Percentiles rank a stretch among this genome's conserved stretches.
Evolutionary conservation across 2,888 invertebrate species (phyloP).

Genomic region (Rhingia campestris): DNA sequence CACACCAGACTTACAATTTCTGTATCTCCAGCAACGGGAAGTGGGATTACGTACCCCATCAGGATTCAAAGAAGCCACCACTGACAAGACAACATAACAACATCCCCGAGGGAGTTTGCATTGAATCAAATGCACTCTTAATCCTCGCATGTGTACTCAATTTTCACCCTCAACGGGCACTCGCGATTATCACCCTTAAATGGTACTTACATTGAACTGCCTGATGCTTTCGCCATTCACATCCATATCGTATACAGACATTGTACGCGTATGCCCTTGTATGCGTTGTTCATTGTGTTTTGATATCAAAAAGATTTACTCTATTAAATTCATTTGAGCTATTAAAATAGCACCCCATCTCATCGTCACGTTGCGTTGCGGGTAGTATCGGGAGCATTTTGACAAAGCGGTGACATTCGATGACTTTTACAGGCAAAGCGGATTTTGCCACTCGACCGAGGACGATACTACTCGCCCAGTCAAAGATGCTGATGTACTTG

Average conservation of each 20-base stretch:
- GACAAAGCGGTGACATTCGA: constrained; percentile 42
- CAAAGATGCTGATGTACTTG: not conserved
- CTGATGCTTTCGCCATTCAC: constrained; percentile 45
- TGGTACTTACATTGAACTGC: constrained; percentile 79
- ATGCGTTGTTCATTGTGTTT: constrained; percentile 75
- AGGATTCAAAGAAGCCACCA: constrained; percentile 20
- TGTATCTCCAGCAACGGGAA: not conserved
- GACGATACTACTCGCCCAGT: not conserved
- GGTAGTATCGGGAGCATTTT: not conserved
- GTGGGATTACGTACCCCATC: constrained; percentile 27
- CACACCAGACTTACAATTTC: constrained; percentile 17
- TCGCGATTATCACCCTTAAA: constrained; percentile 82
- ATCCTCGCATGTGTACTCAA: constrained; percentile 78
- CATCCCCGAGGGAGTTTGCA: constrained; percentile 60
- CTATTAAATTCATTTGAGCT: constrained; percentile 79
- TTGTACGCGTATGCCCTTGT: constrained; percentile 1
- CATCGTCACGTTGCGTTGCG: constrained; percentile 16
- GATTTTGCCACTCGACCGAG: constrained; percentile 39
- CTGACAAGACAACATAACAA: constrained; percentile 39
- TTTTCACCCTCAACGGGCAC: constrained; percentile 81
- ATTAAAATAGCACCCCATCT: constrained; percentile 67
- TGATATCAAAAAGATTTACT: constrained; percentile 79
- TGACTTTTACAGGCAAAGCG: constrained; percentile 52
- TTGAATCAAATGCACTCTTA: constrained; percentile 82
- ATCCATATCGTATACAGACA: not conserved